Base-by-base conservation (phyloP, 92 coral and sea anemone genomes). In the Pocillopora grandis region DNA sequence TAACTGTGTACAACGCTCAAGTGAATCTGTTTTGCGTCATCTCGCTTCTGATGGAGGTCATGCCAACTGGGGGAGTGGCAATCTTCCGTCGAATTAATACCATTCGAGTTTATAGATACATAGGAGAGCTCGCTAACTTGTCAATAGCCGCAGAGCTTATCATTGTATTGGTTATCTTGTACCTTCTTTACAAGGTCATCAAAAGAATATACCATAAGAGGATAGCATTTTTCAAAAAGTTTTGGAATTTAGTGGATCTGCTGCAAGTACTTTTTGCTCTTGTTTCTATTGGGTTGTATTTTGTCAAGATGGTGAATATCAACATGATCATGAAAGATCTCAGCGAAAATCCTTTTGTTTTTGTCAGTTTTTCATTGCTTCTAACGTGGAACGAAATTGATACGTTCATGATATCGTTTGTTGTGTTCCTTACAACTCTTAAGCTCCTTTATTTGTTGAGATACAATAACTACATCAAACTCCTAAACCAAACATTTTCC, bases 401-500 rank as follows among this genome's bases (percentile, higher is more conserved):
- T 78, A 87, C 84, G 0, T 68, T 72, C 83, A 86, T 93, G 84
- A 90, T 93, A 6, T 86, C 95, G 5, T 70, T 85, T 9, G 90
- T 93, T 52, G 97, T 93, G 27, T 93, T 93, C 55, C 70, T 93
- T 58, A 93, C 95, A 36, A 93, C 94, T n/a, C 58, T 93, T 35
- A 91, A 91, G 79, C 86, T 93, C 73, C 66, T 93, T 61, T 75
- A 92, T 23, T 58, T 93, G 62, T 60, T 93, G 76, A 87, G 92
- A 72, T 93, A 91, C 87, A 93, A 91, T 59, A 85, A 82, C 55
- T 87, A 93, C 82, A 90, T 91, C 74, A 91, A 87, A 52, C 88
- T 93, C 1, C 82, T 93, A 8, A 90, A 79, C 17, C 84, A 81
- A 16, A 91, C 92, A 18, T 93, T 93, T 73, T 76, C 86, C 15